Conservation (phyloP, 2,888 invertebrate species). For the Leucophenga maculata region DNA sequence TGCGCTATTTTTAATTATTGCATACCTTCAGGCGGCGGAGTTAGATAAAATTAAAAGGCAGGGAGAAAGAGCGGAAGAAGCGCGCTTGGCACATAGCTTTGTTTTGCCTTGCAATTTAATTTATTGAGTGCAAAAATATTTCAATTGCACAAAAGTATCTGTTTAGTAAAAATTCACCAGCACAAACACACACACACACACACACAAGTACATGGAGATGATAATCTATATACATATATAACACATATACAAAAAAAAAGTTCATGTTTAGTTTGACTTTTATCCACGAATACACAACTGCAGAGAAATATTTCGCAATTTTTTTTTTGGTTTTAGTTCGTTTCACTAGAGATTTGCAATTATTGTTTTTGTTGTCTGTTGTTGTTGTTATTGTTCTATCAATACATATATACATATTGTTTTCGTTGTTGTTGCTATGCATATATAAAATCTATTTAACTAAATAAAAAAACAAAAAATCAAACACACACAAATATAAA, state of each 20-base stretch:
- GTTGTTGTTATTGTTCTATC: conserved; percentile 50
- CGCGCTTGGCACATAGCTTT: too few relatives aligned
- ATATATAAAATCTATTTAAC: conserved; percentile 45
- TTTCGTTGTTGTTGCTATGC: conserved; percentile 53
- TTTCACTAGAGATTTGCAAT: conserved; percentile 27
- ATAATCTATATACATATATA: too few relatives aligned
- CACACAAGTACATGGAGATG: conserved; percentile 22
- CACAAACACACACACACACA: conserved; percentile 25
- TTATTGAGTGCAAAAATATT: too few relatives aligned
- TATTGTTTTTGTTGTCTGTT: conserved; percentile 37
- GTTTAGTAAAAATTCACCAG: not conserved
- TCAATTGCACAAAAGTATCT: not conserved
- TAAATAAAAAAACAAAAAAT: conserved; percentile 29
- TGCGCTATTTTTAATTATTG: too few relatives aligned
- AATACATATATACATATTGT: too few relatives aligned
- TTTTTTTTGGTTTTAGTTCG: conserved; percentile 19
- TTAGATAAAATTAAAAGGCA: not conserved
- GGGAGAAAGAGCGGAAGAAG: not conserved
- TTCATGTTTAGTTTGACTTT: too few relatives aligned
- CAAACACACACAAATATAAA: conserved; percentile 32
- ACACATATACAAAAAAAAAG: too few relatives aligned
- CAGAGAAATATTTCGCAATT: conserved; percentile 25
- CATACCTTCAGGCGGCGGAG: not conserved
- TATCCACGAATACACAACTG: conserved; percentile 6
- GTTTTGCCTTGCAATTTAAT: too few relatives aligned